Evolutionary conservation across 2,888 invertebrate species (phyloP), one percentile per base, ranked within the genome.

Genomic region (Bellardia pandia): DNA sequence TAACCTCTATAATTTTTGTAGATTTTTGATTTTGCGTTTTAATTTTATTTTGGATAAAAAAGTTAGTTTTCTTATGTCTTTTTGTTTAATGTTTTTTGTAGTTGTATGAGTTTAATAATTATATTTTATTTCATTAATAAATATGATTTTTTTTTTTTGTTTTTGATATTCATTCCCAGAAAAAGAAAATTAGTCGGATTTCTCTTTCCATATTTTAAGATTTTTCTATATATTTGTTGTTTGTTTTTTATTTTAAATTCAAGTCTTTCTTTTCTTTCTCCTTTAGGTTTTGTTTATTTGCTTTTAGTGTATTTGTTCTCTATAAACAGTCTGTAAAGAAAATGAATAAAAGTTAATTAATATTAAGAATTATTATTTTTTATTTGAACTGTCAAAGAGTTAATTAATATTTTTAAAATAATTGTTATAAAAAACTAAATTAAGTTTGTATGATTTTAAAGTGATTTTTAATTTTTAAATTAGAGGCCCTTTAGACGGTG

Each of bases 251-350:
- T 74, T 58, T 48, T 16, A 74, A 68, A 40, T 74, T 83, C 71
- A 85, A 85, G 84, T 88, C 80, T 86, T 85, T 85, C 51, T 60
- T 64, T 86, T 86, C 83, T 84, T 82, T 88, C 85, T 88, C 86
- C 84, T 85, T 86, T 71, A 76, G 71, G 48, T 62, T 72, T 74
- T 79, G 23, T 68, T 77, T 75, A 30, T 85, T 84, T 76, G 40
- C 51, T 85, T 51, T 23, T 72, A 79, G 56, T 79, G 64, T 79
- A 79, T 66, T 85, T 88, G 71, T 87, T 85, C 77, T 79, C 30
- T 77, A 33, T 72, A 74, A 79, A 77, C 84, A 87, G 86, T 87
- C 86, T 87, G 84, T 6, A 84, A 86, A 58, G 48, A 83, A 79
- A 76, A 40, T 30, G 37, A 40, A 40, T 40, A 69, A 13, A 45